Evolutionary conservation across 2,888 invertebrate species (phyloP), one percentile per base, ranked within the genome.

Genomic region (Mythimna albipuncta): DNA sequence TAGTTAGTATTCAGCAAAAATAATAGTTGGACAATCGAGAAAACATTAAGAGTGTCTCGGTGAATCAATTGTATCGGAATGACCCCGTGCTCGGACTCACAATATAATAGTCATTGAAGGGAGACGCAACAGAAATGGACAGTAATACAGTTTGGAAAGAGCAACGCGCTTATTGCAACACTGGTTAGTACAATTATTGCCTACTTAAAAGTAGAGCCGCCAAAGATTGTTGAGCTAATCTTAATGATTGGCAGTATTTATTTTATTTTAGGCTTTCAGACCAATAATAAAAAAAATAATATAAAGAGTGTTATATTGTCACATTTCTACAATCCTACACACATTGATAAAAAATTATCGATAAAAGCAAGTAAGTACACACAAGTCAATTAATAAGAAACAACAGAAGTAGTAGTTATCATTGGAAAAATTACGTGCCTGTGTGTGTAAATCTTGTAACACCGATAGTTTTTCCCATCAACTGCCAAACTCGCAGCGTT

Each of bases 1-100:
- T 73, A 63, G 47, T 78, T 80, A 67, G 57, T 70, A 79, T 77
- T 77, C 76, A 74, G 75, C 71, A 58, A 81, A 82, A 84, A 85
- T 82, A 7, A 77, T 66, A 64, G 58, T 74, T 73, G 72, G 75
- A 82, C 83, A 79, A 89, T 84, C 82, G 82, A 82, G 81, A 83
- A 85, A 87, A 79, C 90, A 93, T 93, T 94, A 91, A 85, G 85
- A 85, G 85, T 89, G 95, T 94, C 95, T 94, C 94, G 92, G 91
- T 93, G 94, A 93, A 94, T 95, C 93, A 93, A 95, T 94, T 95
- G 94, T 93, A 93, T 93, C 89, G 82, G 79, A 89, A 87, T 93
- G 92, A 93, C 93, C 93, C 91, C 91, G 86, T 83, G 86, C 82
- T 69, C 69, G 69, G 79, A 79, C 72, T 83, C 63, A 89, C 89